phyloP scores from a whole-genome alignment of 2,888 invertebrate species.

The Nomada flava region DNA sequence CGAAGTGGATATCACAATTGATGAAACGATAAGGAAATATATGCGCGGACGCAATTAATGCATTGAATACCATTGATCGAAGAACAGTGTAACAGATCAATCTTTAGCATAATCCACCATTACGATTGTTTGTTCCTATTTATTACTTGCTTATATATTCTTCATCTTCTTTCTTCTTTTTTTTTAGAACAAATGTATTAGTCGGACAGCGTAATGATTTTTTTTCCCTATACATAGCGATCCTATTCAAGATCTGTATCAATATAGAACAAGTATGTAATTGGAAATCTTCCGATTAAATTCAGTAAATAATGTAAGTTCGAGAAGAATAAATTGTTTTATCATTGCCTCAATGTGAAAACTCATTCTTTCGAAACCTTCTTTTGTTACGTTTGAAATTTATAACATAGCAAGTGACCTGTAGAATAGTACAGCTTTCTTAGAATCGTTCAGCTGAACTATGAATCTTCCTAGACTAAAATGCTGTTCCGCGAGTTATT shows the following conservation, averaged over 20 bases:
- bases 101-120: background rate
- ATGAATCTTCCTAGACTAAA: constrained; percentile 26
- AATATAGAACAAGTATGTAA: no score
- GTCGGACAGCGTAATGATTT: no score
- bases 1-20: constrained; percentile 17
- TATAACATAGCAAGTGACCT: background rate
- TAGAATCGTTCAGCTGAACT: constrained; percentile 41
- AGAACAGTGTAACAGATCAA: constrained; percentile 1
- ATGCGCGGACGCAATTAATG: constrained; percentile 23
- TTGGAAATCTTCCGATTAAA: no score
- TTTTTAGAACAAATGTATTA: background rate
- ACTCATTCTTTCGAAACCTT: no score
- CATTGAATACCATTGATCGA: background rate
- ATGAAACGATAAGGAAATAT: constrained; percentile 23
- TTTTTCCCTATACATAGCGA: no score
- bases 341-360: no score
- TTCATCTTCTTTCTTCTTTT: background rate
- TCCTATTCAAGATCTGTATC: no score
- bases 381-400: background rate
- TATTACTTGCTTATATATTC: background rate
- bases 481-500: constrained; percentile 62
- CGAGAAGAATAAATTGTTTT: no score
- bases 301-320: no score
- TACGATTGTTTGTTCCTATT: background rate
- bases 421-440: constrained; percentile 41